Evolutionary conservation across 2,113 vertebrate genomes (phyloP).

Genomic region (Phylloscopus trochilus): DNA sequence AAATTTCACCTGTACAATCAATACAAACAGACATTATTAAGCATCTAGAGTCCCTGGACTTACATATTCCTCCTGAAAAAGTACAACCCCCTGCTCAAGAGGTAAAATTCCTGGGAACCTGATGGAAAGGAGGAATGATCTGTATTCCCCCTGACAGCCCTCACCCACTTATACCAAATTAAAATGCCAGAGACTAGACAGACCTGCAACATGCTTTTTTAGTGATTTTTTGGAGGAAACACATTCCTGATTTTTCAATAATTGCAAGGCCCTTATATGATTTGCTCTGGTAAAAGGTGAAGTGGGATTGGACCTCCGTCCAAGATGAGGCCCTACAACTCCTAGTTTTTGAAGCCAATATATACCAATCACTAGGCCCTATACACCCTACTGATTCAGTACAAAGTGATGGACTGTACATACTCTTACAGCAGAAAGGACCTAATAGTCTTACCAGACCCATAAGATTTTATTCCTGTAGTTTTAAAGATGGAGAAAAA

Average conservation of each 20-base stretch:
- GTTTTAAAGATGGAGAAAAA: neutral
- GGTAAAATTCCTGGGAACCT: neutral
- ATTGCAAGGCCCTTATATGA: neutral
- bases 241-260: neutral
- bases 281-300: neutral
- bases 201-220: neutral
- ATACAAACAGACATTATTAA: neutral
- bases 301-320: neutral
- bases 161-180: neutral
- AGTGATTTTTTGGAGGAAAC: neutral
- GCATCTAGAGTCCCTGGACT: neutral
- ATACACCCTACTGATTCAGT: neutral
- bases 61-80: neutral
- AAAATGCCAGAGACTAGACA: neutral
- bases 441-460: neutral
- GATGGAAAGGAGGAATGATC: neutral
- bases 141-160: neutral
- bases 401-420: neutral
- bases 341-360: neutral
- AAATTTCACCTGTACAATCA: neutral
- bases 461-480: neutral
- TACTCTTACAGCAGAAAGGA: neutral
- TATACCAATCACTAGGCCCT: neutral
- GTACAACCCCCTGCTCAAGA: neutral
- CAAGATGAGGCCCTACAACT: neutral